These are phyloP conservation scores for Lasioglossum zephyrum DNA, from an alignment of 2,888 invertebrate genomes.

Conservation along the genomic window DNA sequence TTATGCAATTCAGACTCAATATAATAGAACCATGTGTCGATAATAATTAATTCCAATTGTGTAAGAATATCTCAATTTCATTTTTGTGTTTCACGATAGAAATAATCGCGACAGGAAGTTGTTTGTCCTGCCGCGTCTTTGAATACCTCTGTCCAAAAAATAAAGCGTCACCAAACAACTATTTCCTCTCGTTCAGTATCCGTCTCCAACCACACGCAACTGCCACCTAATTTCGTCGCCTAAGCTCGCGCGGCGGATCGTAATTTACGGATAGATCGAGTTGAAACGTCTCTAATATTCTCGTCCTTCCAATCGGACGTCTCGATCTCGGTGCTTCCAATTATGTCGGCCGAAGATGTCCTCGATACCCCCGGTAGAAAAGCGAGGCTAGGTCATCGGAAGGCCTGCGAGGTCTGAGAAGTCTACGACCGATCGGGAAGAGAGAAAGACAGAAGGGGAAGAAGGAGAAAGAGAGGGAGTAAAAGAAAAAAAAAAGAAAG, in stretches of 20 bases:
- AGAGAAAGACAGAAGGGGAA: not conserved
- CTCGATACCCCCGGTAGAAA: constrained; percentile 37
- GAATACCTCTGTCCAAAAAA: not conserved
- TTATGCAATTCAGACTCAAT: no score
- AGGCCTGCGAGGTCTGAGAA: not conserved
- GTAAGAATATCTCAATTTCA: not conserved
- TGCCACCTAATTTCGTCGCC: not conserved
- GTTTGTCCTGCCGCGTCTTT: not conserved
- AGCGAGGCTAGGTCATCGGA: constrained; percentile 21
- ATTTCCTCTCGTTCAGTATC: not conserved
- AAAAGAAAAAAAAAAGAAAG: not conserved
- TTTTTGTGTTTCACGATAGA: not conserved
- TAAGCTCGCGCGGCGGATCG: not conserved
- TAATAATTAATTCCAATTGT: not conserved
- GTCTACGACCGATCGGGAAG: constrained; percentile 7
- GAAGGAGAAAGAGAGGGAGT: constrained; percentile 21
- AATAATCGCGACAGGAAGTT: not conserved
- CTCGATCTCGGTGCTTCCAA: constrained; percentile 54
- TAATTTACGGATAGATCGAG: constrained; percentile 30
- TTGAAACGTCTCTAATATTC: constrained; percentile 20
- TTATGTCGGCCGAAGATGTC: constrained; percentile 55
- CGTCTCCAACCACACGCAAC: not conserved
- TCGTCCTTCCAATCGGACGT: constrained; percentile 21
- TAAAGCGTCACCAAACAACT: not conserved
- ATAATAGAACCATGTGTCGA: no score